Conservation (phyloP, 2,113 vertebrate genomes). For the Amazona guildingii region DNA sequence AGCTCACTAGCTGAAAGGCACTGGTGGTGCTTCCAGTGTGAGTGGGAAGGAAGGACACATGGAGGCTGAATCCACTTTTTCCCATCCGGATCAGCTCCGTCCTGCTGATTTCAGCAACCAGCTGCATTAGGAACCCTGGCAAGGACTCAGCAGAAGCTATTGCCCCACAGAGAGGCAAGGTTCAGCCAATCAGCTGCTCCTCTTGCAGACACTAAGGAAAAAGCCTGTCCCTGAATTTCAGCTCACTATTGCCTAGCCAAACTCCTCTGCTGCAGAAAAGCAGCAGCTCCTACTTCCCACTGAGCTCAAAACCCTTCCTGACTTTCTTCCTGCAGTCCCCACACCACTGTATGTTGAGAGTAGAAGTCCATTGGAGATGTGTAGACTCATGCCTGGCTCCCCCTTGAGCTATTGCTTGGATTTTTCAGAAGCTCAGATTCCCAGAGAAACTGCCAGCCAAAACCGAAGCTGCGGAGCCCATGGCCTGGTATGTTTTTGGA, state of each 20-base stretch:
- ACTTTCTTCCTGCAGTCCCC: not conserved
- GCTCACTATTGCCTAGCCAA: not conserved
- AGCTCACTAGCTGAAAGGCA: not conserved
- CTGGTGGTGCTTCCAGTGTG: not conserved
- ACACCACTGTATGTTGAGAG: accelerated
- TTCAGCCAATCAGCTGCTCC: not conserved
- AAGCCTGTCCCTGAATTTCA: not conserved
- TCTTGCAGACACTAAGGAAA: not conserved
- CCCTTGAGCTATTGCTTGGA: not conserved
- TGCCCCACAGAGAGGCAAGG: not conserved
- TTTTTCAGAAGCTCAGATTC: not conserved
- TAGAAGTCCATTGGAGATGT: not conserved
- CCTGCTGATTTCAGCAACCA: not conserved
- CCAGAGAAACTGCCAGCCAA: not conserved
- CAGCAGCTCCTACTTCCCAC: not conserved
- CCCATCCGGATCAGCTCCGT: not conserved
- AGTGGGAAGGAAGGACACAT: not conserved
- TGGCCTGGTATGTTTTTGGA: not conserved
- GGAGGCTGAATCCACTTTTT: accelerated
- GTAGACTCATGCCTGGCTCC: not conserved
- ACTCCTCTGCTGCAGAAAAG: not conserved
- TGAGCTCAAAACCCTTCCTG: not conserved
- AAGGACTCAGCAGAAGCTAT: not conserved
- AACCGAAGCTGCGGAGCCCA: not conserved
- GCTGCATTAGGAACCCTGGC: not conserved